phyloP scores from a whole-genome alignment of 2,888 invertebrate species.

The Lepidocyrtinus sp. region DNA sequence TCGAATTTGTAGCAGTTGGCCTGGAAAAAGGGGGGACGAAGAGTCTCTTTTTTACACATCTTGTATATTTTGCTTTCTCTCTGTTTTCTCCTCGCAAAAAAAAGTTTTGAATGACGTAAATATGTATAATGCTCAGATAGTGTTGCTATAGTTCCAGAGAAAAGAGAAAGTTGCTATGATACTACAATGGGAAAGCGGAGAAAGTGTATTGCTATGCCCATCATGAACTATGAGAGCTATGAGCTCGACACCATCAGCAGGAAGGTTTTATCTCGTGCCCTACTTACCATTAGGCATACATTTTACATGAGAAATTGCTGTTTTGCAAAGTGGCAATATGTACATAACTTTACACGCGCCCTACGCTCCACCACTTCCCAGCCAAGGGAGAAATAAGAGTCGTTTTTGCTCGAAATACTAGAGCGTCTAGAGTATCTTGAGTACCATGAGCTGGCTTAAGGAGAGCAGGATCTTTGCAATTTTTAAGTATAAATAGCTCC shows the following conservation, averaged over 20 bases:
- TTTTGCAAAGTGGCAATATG: not conserved
- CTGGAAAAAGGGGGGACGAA: conserved; percentile 12
- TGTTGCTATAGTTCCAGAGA: no score
- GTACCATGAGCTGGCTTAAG: no score
- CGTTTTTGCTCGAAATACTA: no score
- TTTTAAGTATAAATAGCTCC: no score
- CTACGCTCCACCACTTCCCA: not conserved
- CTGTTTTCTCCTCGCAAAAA: not conserved
- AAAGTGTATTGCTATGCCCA: not conserved
- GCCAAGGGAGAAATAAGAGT: not conserved
- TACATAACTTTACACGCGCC: not conserved
- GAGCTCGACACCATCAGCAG: not conserved
- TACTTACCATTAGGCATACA: conserved; percentile 16
- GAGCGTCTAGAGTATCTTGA: no score
- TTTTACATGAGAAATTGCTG: conserved; percentile 6
- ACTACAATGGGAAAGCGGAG: no score
- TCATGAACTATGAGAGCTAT: conserved; percentile 3
- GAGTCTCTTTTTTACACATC: conserved; percentile 9
- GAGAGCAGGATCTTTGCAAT: no score
- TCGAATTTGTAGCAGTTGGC: not conserved
- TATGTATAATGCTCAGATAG: no score
- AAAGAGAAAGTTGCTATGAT: not conserved
- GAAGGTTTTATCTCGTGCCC: conserved; percentile 38
- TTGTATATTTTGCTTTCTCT: not conserved
- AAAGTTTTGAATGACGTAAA: conserved; percentile 8